These are phyloP conservation scores for Paradisaea rubra DNA, from an alignment of 2,113 vertebrate genomes.

Conservation along the genomic window DNA sequence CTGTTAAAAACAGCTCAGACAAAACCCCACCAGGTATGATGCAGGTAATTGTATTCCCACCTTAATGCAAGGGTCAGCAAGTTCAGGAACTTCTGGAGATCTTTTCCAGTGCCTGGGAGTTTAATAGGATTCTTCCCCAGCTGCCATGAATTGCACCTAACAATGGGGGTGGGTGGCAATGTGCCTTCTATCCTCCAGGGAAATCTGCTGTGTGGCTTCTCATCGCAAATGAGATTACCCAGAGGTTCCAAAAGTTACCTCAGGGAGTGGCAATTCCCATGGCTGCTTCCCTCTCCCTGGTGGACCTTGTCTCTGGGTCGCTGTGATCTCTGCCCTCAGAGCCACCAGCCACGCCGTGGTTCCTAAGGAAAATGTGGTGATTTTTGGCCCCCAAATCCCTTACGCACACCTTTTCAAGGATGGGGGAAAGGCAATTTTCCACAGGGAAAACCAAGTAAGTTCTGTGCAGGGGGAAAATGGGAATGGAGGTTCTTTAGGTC, in stretches of 20 bases:
- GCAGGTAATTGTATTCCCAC: neutral
- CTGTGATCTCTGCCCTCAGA: neutral
- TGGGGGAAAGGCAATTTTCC: rapidly evolving
- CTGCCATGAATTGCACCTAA: neutral
- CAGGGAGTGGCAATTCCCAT: rapidly evolving
- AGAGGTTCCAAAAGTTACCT: neutral
- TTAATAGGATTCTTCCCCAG: neutral
- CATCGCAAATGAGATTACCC: neutral
- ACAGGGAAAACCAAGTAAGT: neutral
- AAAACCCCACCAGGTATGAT: neutral
- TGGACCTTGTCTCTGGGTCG: rapidly evolving
- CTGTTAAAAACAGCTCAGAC: neutral
- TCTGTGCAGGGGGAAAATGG: rapidly evolving
- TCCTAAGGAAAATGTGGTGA: neutral
- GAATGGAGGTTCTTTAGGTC: neutral
- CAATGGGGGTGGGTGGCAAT: neutral
- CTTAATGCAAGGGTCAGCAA: neutral
- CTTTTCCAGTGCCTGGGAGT: neutral
- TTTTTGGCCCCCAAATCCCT: neutral
- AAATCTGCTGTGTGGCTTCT: neutral
- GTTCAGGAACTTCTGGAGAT: neutral
- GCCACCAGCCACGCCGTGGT: neutral
- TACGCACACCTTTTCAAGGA: neutral
- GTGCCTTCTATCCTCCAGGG: neutral
- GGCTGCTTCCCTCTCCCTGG: neutral